These are phyloP conservation scores for Sialis lutaria DNA, from an alignment of 2,888 invertebrate species.

Conservation along the genomic window DNA sequence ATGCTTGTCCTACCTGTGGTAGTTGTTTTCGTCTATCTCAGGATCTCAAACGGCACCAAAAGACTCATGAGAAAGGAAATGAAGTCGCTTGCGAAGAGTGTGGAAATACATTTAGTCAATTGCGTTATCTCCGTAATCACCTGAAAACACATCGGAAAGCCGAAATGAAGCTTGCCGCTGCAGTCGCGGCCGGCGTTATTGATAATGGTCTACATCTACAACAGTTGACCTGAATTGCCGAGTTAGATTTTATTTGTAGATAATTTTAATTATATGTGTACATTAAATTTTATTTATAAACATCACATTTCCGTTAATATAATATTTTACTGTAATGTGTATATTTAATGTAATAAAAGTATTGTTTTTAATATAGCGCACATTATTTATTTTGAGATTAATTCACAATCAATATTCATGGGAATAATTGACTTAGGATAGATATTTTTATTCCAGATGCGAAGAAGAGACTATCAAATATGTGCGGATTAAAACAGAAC, in stretches of 20 bases:
- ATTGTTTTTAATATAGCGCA: too few species aligned
- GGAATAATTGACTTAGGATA: not conserved
- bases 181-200: constrained; percentile 4
- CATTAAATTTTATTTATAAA: too few species aligned
- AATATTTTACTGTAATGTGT: too few species aligned
- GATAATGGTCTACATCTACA: too few species aligned
- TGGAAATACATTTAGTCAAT: constrained; percentile 26
- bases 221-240: too few species aligned
- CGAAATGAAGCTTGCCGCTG: constrained; percentile 1
- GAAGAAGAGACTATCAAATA: not conserved
- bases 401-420: not conserved
- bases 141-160: constrained; percentile 10
- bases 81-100: constrained; percentile 25
- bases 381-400: not conserved
- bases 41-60: constrained; percentile 24
- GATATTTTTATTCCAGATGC: not conserved
- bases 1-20: constrained; percentile 31
- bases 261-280: too few species aligned
- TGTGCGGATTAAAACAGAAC: constrained; percentile 1
- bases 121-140: constrained; percentile 24
- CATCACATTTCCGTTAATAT: too few species aligned
- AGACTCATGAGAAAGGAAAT: constrained; percentile 23
- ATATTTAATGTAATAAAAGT: too few species aligned
- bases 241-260: too few species aligned
- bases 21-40: constrained; percentile 28